phyloP scores from a whole-genome alignment of 2,113 vertebrate species.

The Gracilinanus agilis region DNA sequence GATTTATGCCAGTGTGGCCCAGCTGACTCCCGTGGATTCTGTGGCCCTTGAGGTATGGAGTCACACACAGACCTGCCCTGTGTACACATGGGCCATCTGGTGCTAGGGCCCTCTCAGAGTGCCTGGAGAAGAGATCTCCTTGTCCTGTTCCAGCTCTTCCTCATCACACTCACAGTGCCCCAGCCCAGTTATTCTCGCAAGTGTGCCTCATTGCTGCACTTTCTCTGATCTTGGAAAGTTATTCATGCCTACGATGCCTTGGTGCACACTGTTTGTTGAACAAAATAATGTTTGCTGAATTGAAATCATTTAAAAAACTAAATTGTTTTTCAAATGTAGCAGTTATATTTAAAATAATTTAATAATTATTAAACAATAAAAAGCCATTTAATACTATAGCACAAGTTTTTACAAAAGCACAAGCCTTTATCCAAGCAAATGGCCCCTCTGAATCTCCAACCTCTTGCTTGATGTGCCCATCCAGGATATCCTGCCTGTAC shows the following conservation, averaged over 20 bases:
- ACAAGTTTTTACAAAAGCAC: neutral
- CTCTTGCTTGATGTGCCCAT: neutral
- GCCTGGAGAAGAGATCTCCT: neutral
- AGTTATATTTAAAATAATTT: neutral
- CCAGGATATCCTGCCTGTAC: neutral
- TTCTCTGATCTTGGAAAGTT: neutral
- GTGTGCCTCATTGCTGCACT: neutral
- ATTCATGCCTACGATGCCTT: neutral
- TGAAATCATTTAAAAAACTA: neutral
- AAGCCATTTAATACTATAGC: neutral
- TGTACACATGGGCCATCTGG: too few relatives aligned
- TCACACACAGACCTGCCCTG: neutral
- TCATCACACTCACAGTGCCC: neutral
- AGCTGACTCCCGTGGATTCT: constrained; percentile 89
- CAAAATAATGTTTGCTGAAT: neutral
- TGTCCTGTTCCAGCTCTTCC: neutral
- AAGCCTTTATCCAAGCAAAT: neutral
- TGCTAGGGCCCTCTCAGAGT: neutral
- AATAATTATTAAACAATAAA: neutral
- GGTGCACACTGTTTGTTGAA: neutral
- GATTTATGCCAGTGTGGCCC: constrained; percentile 95
- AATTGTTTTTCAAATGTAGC: neutral
- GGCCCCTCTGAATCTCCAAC: neutral
- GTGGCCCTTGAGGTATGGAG: constrained; percentile 89
- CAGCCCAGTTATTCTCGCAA: neutral